A percentile compares a stretch with the other conserved stretches of the same genome.
These are phyloP conservation scores for Oryctolagus cuniculus DNA, from an alignment of 2,113 vertebrate genomes.

Conservation along the genomic window DNA sequence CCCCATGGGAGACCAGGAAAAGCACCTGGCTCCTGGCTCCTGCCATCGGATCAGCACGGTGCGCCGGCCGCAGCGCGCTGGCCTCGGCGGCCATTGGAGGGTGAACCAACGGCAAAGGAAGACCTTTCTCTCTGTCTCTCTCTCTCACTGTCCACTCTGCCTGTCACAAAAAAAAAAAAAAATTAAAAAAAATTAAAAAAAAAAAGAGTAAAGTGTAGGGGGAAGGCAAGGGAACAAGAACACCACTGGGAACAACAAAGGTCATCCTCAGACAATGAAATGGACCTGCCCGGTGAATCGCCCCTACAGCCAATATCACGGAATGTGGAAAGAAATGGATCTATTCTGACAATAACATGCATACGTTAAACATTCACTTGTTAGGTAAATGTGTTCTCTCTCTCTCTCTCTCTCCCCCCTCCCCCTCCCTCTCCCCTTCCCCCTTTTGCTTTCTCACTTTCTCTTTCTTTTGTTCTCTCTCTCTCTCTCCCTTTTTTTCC, in stretches of 20 bases:
- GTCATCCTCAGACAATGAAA: neutral
- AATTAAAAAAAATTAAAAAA: too few species aligned
- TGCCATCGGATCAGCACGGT: too few species aligned
- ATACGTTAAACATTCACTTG: neutral
- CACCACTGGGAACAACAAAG: neutral
- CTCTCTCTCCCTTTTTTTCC: neutral
- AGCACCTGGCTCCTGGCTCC: too few species aligned
- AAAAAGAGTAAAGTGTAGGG: neutral
- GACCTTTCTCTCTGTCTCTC: too few species aligned
- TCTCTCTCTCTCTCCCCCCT: neutral
- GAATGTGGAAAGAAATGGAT: constrained; percentile 72
- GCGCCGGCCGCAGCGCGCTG: too few species aligned
- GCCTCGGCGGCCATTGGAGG: too few species aligned
- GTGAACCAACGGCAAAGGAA: too few species aligned
- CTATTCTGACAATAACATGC: constrained; percentile 38
- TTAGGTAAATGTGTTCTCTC: neutral
- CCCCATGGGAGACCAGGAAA: too few species aligned
- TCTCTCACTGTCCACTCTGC: too few species aligned
- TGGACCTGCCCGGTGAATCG: neutral
- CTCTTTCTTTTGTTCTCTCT: neutral
- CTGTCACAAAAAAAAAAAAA: too few species aligned
- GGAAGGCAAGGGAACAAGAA: neutral
- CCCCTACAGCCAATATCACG: neutral
- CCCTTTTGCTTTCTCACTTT: too few species aligned
- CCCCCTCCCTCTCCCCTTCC: too few species aligned